phyloP scores from a whole-genome alignment of 2,888 invertebrate genomes.

The Pilophorus perplexus region DNA sequence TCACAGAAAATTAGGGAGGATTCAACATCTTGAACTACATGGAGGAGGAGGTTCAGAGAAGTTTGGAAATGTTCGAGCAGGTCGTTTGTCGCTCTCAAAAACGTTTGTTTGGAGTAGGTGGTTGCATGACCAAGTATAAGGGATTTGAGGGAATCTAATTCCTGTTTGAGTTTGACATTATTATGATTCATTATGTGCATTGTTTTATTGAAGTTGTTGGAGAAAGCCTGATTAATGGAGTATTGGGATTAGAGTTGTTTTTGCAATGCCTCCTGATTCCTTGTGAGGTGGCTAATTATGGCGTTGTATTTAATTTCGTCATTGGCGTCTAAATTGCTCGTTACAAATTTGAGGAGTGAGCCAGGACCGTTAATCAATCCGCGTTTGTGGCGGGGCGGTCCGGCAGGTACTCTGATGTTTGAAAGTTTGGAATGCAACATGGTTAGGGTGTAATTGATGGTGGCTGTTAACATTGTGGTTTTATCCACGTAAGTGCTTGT shows the following conservation, averaged over 20 bases:
- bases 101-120: too few relatives aligned
- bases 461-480: neutral
- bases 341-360: constrained; percentile 4
- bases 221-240: neutral
- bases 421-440: neutral
- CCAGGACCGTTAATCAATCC: constrained; percentile 22
- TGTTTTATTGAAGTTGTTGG: constrained; percentile 6
- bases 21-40: too few relatives aligned
- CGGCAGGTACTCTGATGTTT: neutral
- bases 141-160: too few relatives aligned
- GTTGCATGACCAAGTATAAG: too few relatives aligned
- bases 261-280: neutral
- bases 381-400: neutral
- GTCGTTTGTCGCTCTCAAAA: too few relatives aligned
- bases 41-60: too few relatives aligned
- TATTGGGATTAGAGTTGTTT: neutral
- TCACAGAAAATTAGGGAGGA: too few relatives aligned
- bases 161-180: neutral
- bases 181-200: neutral
- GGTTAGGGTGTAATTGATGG: neutral
- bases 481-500: neutral
- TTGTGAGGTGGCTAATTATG: neutral
- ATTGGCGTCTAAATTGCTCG: constrained; percentile 6
- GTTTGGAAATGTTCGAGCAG: too few relatives aligned
- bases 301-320: constrained; percentile 1